Conservation (phyloP, 2,888 invertebrate genomes). For the Erpobdella octoculata region DNA sequence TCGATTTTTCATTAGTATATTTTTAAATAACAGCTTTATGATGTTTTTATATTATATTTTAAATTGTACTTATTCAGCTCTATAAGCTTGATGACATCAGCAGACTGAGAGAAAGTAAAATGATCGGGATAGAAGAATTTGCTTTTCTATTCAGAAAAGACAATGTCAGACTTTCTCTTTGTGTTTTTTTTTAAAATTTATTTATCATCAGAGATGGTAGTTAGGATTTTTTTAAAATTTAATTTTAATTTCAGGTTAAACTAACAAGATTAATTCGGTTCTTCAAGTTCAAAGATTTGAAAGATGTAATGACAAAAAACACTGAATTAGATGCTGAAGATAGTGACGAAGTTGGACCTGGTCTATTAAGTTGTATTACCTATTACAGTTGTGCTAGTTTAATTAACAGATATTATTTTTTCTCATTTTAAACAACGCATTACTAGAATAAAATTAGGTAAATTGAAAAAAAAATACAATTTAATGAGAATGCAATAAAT, state of each 20-base stretch:
- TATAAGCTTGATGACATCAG: conserved; percentile 67
- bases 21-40: neutral
- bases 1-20: too few species aligned
- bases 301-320: conserved; percentile 39
- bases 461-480: too few species aligned
- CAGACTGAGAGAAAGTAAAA: conserved; percentile 56
- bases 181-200: conserved; percentile 14
- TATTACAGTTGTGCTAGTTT: too few species aligned
- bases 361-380: too few species aligned
- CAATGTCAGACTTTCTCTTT: conserved; percentile 59
- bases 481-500: too few species aligned
- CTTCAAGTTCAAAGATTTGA: conserved; percentile 49
- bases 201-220: neutral
- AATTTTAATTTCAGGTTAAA: conserved; percentile 42
- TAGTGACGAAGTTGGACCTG: conserved; percentile 6
- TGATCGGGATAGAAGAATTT: conserved; percentile 62
- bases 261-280: conserved; percentile 47
- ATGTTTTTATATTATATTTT: neutral
- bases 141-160: conserved; percentile 76
- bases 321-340: neutral
- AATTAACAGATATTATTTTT: neutral
- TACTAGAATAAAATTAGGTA: too few species aligned
- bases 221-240: neutral
- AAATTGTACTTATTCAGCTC: conserved; percentile 51
- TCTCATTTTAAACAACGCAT: too few species aligned